Base-by-base conservation (phyloP, 1,140 invertebrate genomes). In the Apis laboriosa region DNA sequence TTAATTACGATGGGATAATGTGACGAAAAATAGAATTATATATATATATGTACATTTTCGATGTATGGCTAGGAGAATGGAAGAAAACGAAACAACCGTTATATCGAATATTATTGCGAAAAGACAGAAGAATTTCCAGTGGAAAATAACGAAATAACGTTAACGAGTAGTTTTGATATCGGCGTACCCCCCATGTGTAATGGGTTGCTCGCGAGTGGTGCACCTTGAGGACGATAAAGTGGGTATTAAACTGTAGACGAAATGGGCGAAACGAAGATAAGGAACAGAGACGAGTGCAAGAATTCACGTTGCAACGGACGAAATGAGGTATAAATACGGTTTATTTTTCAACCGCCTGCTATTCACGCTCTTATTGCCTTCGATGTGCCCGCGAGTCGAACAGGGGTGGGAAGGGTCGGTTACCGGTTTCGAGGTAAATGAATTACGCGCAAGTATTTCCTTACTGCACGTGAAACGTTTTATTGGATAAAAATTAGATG, bases 151-250 rank as follows among this genome's bases (percentile, higher is more conserved):
- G 55, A 7, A 43, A 43, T 78, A 70, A 77, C 28, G 53, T 77
- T 77, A 78, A 71, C 64, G 66, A 60, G 66, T 58, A 78, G 66
- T 78, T 78, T 78, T 55, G 77, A 78, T 78, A 78, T 78, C 77
- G 77, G 55, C 17, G 55, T 24, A 60, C n/a, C 53, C 49, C 28
- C 51, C 21, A 24, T 5, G 21, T 15, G 34, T 78, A 78, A 78
- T 78, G 66, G 64, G n/a, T 34, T 70, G 53, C 53, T 58, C 77
- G 64, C n/a, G n/a, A 51, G 49, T 43, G 17, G 67, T 24, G 3
- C 67, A 51, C n/a, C 55, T 56, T 19, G 49, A 70, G 34, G 64
- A 58, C 8, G 66, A 43, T 49, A 58, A 78, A 78, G 77, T 78
- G 77, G 55, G 43, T 71, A 78, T 78, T 78, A 78, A 71, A 78